phyloP scores from a whole-genome alignment of 2,113 vertebrate species.

The Hassar affinis region DNA sequence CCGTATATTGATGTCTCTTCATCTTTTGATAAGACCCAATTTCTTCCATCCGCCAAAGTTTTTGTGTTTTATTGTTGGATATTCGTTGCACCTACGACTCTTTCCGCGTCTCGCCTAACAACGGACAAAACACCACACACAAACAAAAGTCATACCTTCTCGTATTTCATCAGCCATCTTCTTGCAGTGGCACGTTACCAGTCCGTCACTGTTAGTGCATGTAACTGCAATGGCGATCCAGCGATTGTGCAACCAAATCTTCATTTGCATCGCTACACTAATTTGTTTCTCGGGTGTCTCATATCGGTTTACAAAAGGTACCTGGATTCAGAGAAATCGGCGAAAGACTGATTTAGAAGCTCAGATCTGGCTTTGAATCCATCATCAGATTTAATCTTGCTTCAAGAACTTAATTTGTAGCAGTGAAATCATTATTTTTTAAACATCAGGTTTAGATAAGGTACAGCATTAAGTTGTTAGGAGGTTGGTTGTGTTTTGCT shows the following conservation, averaged over 20 bases:
- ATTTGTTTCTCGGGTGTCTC: background rate
- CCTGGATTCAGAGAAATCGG: background rate
- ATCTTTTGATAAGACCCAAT: background rate
- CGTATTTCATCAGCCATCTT: slow-evolving; percentile 21
- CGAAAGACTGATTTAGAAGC: background rate
- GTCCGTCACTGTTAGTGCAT: background rate
- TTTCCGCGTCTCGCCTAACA: slow-evolving; percentile 15
- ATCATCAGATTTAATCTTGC: background rate
- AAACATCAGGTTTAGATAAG: background rate
- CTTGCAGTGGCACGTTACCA: background rate
- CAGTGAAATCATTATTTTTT: background rate
- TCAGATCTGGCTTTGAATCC: background rate
- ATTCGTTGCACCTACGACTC: background rate
- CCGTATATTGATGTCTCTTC: background rate
- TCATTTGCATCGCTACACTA: no score
- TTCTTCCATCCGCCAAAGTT: background rate
- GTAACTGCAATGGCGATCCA: background rate
- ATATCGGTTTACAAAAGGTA: background rate
- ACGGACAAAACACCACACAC: slow-evolving; percentile 1
- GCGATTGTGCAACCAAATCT: background rate
- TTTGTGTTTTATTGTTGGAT: background rate
- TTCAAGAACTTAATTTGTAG: background rate
- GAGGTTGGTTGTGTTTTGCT: background rate
- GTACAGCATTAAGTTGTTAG: background rate
- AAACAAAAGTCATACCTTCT: slow-evolving; percentile 10